Percentiles rank a stretch among this genome's conserved stretches.
Conservation (phyloP, 2,888 invertebrate species). For the Ligdia adustata region DNA sequence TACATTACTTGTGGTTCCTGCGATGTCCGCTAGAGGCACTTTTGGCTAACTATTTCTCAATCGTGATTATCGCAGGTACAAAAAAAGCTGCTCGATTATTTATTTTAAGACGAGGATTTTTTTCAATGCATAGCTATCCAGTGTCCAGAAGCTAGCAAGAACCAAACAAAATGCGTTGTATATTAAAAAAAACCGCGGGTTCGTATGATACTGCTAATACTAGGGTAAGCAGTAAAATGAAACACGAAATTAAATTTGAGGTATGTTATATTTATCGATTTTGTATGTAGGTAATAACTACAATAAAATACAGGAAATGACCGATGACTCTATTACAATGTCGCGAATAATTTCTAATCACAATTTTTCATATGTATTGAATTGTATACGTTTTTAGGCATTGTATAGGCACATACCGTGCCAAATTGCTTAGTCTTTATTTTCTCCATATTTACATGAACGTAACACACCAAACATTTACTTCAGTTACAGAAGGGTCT, state of each 20-base stretch:
- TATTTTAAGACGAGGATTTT: too few relatives aligned
- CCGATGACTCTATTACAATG: conserved; percentile 77
- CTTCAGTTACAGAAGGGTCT: conserved; percentile 19
- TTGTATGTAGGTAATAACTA: conserved; percentile 83
- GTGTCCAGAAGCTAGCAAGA: too few relatives aligned
- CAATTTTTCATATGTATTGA: conserved; percentile 80
- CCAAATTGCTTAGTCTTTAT: conserved; percentile 75
- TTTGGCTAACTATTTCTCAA: too few relatives aligned
- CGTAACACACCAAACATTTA: conserved; percentile 40
- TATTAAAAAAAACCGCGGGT: too few relatives aligned
- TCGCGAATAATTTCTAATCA: conserved; percentile 65
- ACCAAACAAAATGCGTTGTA: too few relatives aligned
- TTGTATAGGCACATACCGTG: conserved; percentile 73
- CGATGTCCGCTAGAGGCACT: too few relatives aligned
- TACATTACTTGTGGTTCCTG: too few relatives aligned
- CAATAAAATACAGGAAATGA: conserved; percentile 81
- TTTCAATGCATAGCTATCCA: too few relatives aligned
- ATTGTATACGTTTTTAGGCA: conserved; percentile 79
- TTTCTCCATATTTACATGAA: conserved; percentile 78
- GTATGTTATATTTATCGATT: conserved; percentile 84
- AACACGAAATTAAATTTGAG: conserved; percentile 68
- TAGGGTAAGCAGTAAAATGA: conserved; percentile 38
- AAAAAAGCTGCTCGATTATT: too few relatives aligned
- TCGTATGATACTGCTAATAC: too few relatives aligned
- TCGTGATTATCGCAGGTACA: too few relatives aligned